Conservation (phyloP, 2,113 vertebrate species). For the Centropristis striata region DNA sequence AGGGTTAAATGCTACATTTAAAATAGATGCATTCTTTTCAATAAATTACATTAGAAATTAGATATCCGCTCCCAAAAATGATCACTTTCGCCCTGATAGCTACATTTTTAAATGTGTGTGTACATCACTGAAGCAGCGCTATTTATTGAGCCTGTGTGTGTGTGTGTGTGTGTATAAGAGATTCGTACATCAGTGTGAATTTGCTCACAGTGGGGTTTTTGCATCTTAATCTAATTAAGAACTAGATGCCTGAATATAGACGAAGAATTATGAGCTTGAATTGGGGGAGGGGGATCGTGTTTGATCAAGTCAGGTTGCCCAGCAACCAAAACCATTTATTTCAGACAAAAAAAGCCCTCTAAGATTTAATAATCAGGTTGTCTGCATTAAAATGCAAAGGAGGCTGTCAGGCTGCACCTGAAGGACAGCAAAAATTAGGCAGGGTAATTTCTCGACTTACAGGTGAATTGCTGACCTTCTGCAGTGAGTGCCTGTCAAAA, state of each 20-base stretch:
- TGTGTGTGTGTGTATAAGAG: slow-evolving; percentile 18
- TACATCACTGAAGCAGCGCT: slow-evolving; percentile 11
- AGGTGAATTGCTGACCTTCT: slow-evolving; percentile 73
- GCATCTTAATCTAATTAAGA: slow-evolving; percentile 79
- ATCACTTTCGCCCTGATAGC: background rate
- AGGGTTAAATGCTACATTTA: background rate
- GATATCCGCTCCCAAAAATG: background rate
- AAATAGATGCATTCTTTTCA: background rate
- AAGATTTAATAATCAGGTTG: slow-evolving; percentile 70
- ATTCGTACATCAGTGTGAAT: slow-evolving; percentile 35
- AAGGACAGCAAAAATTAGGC: slow-evolving; percentile 73
- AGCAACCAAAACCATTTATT: slow-evolving; percentile 72
- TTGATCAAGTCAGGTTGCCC: slow-evolving; percentile 72
- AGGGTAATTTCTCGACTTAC: slow-evolving; percentile 58
- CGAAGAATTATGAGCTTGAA: slow-evolving; percentile 71
- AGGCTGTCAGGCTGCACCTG: slow-evolving; percentile 63
- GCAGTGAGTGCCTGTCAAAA: slow-evolving; percentile 50
- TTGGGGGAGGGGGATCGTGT: slow-evolving; percentile 53
- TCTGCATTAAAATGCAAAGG: slow-evolving; percentile 74
- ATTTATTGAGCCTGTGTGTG: slow-evolving; percentile 24
- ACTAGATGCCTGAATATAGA: slow-evolving; percentile 70
- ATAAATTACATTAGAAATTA: slow-evolving; percentile 16
- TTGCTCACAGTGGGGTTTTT: slow-evolving; percentile 41
- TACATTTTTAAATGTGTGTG: slow-evolving; percentile 16
- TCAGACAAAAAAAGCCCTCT: slow-evolving; percentile 43